A percentile compares a stretch with the other conserved stretches of the same genome.
Evolutionary conservation across 2,113 vertebrate genomes (phyloP).

Genomic region (Cynoglossus semilaevis): DNA sequence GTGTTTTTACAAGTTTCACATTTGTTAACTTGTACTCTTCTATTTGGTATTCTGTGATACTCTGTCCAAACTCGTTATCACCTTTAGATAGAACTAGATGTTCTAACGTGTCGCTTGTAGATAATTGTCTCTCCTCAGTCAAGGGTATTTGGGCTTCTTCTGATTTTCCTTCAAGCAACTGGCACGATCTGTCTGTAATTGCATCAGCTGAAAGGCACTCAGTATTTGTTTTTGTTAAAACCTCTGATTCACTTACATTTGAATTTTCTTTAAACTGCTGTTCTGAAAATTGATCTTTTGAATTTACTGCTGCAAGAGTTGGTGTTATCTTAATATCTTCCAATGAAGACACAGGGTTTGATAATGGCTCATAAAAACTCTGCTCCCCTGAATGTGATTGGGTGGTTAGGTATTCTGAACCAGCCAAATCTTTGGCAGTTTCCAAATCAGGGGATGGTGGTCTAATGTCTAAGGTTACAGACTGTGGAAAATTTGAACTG

Average conservation of each 20-base stretch:
- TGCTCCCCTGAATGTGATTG: conserved; percentile 27
- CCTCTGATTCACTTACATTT: background rate
- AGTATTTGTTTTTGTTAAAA: background rate
- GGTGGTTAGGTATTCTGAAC: conserved; percentile 19
- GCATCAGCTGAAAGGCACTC: background rate
- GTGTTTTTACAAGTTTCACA: background rate
- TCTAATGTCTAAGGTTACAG: conserved; percentile 1
- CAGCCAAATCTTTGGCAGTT: conserved; percentile 39
- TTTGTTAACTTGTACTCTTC: background rate
- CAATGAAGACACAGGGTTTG: background rate
- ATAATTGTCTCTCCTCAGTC: background rate
- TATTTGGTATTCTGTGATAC: background rate
- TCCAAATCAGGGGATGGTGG: conserved; percentile 14
- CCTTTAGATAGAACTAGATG: conserved; percentile 13
- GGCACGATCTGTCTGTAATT: background rate
- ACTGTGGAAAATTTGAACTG: conserved; percentile 14
- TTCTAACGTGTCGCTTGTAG: conserved; percentile 7
- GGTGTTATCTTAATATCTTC: background rate
- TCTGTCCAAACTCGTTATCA: background rate
- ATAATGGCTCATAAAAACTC: conserved; percentile 16
- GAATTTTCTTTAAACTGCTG: conserved; percentile 11
- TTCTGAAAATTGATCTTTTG: background rate
- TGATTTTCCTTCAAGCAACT: background rate
- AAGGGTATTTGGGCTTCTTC: background rate
- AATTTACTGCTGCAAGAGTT: background rate